Conservation (phyloP, 2,888 invertebrate genomes). For the Anoplius nigerrimus region DNA sequence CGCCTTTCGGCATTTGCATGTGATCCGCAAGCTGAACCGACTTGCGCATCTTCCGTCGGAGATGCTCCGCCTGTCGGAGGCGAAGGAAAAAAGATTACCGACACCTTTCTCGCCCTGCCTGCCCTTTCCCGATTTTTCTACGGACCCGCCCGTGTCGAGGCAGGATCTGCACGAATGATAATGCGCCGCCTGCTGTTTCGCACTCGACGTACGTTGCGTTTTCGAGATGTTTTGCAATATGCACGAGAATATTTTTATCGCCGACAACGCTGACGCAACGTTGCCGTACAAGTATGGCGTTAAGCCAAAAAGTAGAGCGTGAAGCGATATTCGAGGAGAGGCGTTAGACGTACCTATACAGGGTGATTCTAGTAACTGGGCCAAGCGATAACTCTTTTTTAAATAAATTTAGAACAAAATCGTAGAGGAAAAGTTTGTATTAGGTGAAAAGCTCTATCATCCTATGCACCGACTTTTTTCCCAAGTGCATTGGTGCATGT, state of each 20-base stretch:
- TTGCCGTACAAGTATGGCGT: conserved; percentile 7
- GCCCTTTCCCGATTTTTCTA: not conserved
- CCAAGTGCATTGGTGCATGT: no score
- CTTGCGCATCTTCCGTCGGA: not conserved
- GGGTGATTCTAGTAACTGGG: no score
- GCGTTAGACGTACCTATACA: no score
- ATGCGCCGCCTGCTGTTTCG: no score
- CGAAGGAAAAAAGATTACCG: not conserved
- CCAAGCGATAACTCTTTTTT: no score
- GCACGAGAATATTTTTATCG: no score
- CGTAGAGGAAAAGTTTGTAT: no score
- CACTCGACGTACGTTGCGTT: no score
- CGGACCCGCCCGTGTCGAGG: not conserved
- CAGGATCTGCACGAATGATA: conserved; percentile 4
- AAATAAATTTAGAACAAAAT: no score
- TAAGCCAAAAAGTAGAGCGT: not conserved
- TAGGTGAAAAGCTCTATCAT: no score
- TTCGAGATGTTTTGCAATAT: no score
- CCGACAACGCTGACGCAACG: not conserved
- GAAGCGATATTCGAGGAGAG: not conserved
- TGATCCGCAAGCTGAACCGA: conserved; percentile 6
- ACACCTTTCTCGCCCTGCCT: conserved; percentile 6
- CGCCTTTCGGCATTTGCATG: conserved; percentile 37
- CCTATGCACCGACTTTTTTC: no score
- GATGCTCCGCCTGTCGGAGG: not conserved